Conservation (phyloP, 2,888 invertebrate species). For the Aquatica leii region DNA sequence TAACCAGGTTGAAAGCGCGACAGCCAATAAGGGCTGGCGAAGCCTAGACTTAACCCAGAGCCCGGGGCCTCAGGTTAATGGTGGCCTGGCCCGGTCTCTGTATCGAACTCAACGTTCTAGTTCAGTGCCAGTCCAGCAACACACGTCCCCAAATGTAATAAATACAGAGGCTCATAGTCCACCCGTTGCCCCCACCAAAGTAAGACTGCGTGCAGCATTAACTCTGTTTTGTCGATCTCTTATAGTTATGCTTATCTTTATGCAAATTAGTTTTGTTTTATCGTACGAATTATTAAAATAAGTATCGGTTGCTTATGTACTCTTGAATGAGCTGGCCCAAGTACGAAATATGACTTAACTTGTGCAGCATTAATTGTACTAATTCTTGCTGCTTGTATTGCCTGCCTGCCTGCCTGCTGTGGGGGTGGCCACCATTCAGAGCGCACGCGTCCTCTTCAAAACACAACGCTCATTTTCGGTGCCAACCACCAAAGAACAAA, state of each 20-base stretch:
- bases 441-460: constrained; percentile 85
- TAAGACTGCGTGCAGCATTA: constrained; percentile 50
- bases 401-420: constrained; percentile 54
- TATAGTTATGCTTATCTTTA: constrained; percentile 38
- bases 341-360: constrained; percentile 52
- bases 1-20: constrained; percentile 56
- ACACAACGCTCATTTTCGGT: constrained; percentile 93
- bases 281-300: constrained; percentile 32
- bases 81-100: constrained; percentile 61
- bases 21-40: constrained; percentile 63
- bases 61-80: constrained; percentile 53
- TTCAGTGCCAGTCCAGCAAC: constrained; percentile 66
- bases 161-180: constrained; percentile 46
- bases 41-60: constrained; percentile 62
- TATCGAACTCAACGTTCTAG: constrained; percentile 71
- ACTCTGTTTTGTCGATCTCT: constrained; percentile 37
- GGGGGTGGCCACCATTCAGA: constrained; percentile 59
- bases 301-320: constrained; percentile 42
- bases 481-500: constrained; percentile 85
- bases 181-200: constrained; percentile 57
- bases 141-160: constrained; percentile 42
- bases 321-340: constrained; percentile 46
- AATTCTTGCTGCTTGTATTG: constrained; percentile 58
- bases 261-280: constrained; percentile 30
- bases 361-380: constrained; percentile 52